These are phyloP conservation scores for Sebastes oblongus DNA, from an alignment of 2,797 vertebrate species.

Conservation along the genomic window DNA sequence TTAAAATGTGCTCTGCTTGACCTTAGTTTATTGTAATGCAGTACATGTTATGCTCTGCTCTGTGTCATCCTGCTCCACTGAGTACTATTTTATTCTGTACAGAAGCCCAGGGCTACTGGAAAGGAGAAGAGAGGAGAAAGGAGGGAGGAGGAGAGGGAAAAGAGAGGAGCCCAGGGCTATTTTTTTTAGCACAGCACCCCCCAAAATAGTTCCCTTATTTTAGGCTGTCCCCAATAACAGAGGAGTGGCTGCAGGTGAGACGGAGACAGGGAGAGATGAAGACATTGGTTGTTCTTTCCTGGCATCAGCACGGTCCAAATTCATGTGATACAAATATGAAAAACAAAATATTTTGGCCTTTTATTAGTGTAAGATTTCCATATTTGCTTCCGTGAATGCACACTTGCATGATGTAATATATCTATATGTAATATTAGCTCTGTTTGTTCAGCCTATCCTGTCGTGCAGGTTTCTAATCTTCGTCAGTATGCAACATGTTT, in stretches of 20 bases:
- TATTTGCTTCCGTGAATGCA: background rate
- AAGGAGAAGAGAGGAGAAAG: slow-evolving; percentile 38
- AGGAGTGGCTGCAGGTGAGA: slow-evolving; percentile 54
- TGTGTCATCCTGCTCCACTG: slow-evolving; percentile 9
- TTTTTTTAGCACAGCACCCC: slow-evolving; percentile 44
- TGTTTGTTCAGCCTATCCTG: no score
- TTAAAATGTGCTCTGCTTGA: background rate
- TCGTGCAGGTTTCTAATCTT: background rate
- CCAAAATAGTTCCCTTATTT: slow-evolving; percentile 70
- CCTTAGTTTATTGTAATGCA: background rate
- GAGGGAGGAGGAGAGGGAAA: slow-evolving; percentile 28
- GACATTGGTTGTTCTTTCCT: slow-evolving; percentile 19
- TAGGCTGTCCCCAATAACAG: slow-evolving; percentile 58
- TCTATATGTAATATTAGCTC: background rate
- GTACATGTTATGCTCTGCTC: background rate
- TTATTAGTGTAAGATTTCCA: background rate
- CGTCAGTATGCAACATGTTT: background rate
- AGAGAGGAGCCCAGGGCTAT: slow-evolving; percentile 44
- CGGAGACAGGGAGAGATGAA: background rate
- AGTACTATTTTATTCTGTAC: slow-evolving; percentile 19
- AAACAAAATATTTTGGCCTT: background rate
- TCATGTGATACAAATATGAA: background rate
- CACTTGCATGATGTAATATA: background rate
- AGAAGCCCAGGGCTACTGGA: slow-evolving; percentile 30
- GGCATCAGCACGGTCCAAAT: background rate